These are phyloP conservation scores for Macrochelys suwanniensis DNA, from an alignment of 2,797 vertebrate species.

Conservation along the genomic window DNA sequence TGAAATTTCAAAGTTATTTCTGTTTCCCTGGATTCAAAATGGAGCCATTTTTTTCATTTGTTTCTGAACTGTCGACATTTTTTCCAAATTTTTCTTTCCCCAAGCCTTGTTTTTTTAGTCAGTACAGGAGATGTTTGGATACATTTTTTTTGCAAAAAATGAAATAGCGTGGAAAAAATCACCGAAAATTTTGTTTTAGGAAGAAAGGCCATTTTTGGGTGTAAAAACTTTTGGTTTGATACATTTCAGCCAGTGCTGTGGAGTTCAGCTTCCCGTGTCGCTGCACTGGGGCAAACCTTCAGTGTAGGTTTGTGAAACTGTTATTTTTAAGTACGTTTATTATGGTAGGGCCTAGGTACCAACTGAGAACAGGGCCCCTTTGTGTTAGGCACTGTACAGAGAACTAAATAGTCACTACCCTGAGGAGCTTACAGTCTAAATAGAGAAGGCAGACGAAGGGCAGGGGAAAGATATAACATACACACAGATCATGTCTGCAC, in stretches of 20 bases:
- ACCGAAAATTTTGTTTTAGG: not conserved
- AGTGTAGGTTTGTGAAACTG: not conserved
- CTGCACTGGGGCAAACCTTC: not conserved
- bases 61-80: not conserved
- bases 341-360: not conserved
- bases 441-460: not conserved
- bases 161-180: not conserved
- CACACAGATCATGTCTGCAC: not conserved
- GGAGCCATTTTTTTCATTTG: not conserved
- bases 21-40: not conserved
- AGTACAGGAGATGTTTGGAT: accelerated
- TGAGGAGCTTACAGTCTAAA: not conserved
- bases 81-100: not conserved
- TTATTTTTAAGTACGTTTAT: not conserved
- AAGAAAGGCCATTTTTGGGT: not conserved
- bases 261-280: not conserved
- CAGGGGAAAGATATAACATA: not conserved
- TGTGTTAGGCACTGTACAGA: not conserved
- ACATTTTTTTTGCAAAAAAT: not conserved
- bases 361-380: not conserved
- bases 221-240: not conserved
- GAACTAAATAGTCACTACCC: not conserved
- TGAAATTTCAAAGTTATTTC: not conserved
- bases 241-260: not conserved
- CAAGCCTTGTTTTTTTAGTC: not conserved